Base-by-base conservation (phyloP, 2,797 vertebrate genomes). In the Rhinophrynus dorsalis region DNA sequence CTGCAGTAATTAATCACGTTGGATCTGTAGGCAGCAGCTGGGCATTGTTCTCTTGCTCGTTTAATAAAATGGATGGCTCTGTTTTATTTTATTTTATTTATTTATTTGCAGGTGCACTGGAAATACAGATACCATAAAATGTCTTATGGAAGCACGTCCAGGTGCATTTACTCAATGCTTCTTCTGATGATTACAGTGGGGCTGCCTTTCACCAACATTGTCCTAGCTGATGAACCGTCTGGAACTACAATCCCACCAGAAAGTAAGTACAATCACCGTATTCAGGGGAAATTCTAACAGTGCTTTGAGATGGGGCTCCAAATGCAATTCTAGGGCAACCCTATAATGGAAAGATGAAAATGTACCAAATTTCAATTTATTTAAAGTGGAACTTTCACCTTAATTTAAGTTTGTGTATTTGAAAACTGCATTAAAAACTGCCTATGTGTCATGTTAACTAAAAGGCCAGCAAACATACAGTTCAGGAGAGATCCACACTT, bases 221-320 rank as follows among this genome's bases (percentile, higher is more conserved):
- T 66, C 62, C 33, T 44, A 6, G 69, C 69, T 10, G 62, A 73
- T 29, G 69, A 73, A 51, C 45, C 50, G 11, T 18, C 61, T 13
- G 69, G 69, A 11, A 73, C 69, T 10, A 73, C 69, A 12, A 66
- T 73, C 5, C 69, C 69, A 3, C 55, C 69, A 54, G 69, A 73
- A 54, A 73, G 69, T 73, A 73, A 5, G 69, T 50, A 18, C 30
- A 17, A 5, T 18, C 4, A 7, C n/a, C 30, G 30, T 44, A 17
- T 7, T 17, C 5, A 20, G 6, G 40, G 12, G 30, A 33, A n/a
- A n/a, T n/a, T n/a, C n/a, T n/a, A n/a, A n/a, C n/a, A n/a, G n/a
- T n/a, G n/a, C n/a, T n/a, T n/a, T n/a, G n/a, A n/a, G n/a, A n/a
- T n/a, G n/a, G n/a, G n/a, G n/a, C n/a, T n/a, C n/a, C n/a, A n/a